phyloP scores from a whole-genome alignment of 2,888 invertebrate genomes.

The Blastobasis lacticolella region DNA sequence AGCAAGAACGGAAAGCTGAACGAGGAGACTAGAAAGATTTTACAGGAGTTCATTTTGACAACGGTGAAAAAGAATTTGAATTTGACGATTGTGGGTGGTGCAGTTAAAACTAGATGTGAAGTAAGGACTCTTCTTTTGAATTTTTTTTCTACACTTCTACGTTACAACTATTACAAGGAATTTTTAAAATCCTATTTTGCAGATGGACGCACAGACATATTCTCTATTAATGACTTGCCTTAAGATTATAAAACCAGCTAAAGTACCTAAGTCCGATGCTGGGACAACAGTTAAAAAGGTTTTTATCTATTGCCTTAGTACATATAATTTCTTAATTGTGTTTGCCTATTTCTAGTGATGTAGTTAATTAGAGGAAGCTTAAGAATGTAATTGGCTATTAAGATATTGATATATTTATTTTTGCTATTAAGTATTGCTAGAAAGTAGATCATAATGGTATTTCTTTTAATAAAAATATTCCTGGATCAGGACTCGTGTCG shows the following conservation, averaged over 20 bases:
- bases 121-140: conserved; percentile 20
- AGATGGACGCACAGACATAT: conserved; percentile 57
- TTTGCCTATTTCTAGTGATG: no score
- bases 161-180: not conserved
- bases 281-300: conserved; percentile 47
- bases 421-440: no score
- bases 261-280: conserved; percentile 37
- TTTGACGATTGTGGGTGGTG: conserved; percentile 59
- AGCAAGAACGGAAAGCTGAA: conserved; percentile 59
- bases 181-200: conserved; percentile 6
- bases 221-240: conserved; percentile 54
- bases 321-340: no score
- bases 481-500: conserved; percentile 39
- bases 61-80: conserved; percentile 55
- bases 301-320: not conserved
- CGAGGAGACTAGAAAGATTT: conserved; percentile 32
- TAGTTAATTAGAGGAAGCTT: no score
- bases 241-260: conserved; percentile 31
- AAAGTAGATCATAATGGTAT: no score
- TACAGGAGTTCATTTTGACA: conserved; percentile 50
- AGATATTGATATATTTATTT: no score
- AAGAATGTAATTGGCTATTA: no score
- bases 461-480: no score
- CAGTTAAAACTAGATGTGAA: conserved; percentile 64
- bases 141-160: not conserved